Evolutionary conservation across 2,797 vertebrate species (phyloP).

Genomic region (Helostoma temminkii): DNA sequence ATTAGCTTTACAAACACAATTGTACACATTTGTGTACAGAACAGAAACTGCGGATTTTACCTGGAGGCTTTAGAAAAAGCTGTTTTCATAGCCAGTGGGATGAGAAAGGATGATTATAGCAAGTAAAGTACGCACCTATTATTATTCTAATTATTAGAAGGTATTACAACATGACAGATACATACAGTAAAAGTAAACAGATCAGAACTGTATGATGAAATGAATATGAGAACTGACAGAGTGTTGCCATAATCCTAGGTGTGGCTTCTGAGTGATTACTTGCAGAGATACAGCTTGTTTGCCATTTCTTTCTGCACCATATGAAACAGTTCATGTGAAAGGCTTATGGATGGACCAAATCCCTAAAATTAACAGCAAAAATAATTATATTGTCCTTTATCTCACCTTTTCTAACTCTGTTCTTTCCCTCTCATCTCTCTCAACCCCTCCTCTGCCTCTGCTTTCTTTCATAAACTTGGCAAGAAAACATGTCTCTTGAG

Average conservation of each 20-base stretch:
- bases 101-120: no score
- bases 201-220: neutral
- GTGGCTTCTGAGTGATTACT: slow-evolving; percentile 35
- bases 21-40: no score
- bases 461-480: slow-evolving; percentile 47
- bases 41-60: no score
- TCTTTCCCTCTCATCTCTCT: neutral
- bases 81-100: no score
- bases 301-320: slow-evolving; percentile 45
- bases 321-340: slow-evolving; percentile 57
- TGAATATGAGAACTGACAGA: slow-evolving; percentile 9
- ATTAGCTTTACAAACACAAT: no score
- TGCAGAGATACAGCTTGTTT: slow-evolving; percentile 34
- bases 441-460: slow-evolving; percentile 6
- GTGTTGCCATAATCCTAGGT: slow-evolving; percentile 9
- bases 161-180: no score
- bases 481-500: slow-evolving; percentile 48
- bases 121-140: no score
- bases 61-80: no score
- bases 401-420: slow-evolving; percentile 27
- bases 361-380: slow-evolving; percentile 53
- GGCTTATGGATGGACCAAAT: slow-evolving; percentile 34
- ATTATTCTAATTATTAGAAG: no score
- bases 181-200: no score
- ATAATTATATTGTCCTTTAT: slow-evolving; percentile 42